A percentile compares a stretch with the other conserved stretches of the same genome.
These are phyloP conservation scores for Baccha elongata DNA, from an alignment of 2,888 invertebrate genomes.

Conservation along the genomic window DNA sequence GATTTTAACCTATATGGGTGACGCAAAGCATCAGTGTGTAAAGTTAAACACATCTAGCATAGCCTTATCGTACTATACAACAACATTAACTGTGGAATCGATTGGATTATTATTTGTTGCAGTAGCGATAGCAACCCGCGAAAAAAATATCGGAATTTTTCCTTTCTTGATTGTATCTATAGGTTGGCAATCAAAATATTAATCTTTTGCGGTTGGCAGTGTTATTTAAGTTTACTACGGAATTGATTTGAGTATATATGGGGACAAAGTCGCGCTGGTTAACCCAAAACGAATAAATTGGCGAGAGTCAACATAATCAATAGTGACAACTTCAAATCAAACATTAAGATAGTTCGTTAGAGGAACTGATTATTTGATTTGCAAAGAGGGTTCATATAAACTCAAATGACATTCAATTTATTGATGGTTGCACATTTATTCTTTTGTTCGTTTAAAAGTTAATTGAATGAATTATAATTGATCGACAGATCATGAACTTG, in stretches of 20 bases:
- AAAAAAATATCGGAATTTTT: background rate
- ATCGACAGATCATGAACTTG: no score
- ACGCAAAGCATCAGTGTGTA: background rate
- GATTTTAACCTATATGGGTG: background rate
- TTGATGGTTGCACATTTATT: background rate
- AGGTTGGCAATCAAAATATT: constrained; percentile 22
- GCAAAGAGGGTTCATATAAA: background rate
- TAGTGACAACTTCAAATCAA: constrained; percentile 16
- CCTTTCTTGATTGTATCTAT: background rate
- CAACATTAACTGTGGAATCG: background rate
- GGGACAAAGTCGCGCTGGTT: constrained; percentile 19
- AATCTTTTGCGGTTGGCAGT: constrained; percentile 53
- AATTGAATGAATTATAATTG: constrained; percentile 12
- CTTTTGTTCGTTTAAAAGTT: background rate
- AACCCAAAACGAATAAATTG: constrained; percentile 11
- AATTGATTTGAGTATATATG: constrained; percentile 24
- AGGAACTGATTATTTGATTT: background rate
- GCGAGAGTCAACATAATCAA: background rate
- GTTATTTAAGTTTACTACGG: constrained; percentile 17
- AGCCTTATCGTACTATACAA: background rate
- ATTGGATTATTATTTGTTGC: constrained; percentile 33
- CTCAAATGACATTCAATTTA: background rate
- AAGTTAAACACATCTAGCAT: background rate
- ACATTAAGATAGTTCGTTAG: background rate
- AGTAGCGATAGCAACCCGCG: background rate